A percentile compares a stretch with the other conserved stretches of the same genome.
phyloP scores from a whole-genome alignment of 2,113 vertebrate species.

The Columba livia region DNA sequence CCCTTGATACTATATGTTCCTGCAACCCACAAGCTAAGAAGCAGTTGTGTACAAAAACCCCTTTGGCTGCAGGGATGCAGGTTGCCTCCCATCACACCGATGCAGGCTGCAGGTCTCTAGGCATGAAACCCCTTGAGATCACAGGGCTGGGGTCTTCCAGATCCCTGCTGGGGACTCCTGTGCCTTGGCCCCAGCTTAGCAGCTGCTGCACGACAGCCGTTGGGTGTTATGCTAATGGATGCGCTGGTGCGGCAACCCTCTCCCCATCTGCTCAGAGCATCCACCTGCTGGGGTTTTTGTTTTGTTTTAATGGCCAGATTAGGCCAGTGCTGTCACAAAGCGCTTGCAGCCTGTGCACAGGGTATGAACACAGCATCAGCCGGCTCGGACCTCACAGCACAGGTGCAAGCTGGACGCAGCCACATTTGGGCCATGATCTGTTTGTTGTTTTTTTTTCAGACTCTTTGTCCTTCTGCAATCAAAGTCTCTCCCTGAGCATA shows the following conservation, averaged over 20 bases:
- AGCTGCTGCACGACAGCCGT: conserved; percentile 14
- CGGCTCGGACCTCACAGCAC: background rate
- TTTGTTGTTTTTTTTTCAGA: background rate
- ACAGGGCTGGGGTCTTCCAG: background rate
- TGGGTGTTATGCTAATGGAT: conserved; percentile 62
- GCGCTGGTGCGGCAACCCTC: background rate
- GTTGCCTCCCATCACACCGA: background rate
- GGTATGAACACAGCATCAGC: background rate
- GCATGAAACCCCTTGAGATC: background rate
- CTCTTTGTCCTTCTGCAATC: background rate
- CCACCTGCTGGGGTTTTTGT: conserved; percentile 43
- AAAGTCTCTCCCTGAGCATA: background rate
- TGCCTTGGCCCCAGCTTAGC: background rate
- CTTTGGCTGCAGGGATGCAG: accelerated
- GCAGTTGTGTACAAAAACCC: accelerated
- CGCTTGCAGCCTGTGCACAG: background rate
- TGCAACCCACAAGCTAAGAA: accelerated
- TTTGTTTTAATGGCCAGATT: conserved; percentile 22
- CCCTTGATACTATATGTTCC: accelerated
- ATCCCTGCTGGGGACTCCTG: background rate
- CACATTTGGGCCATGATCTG: accelerated
- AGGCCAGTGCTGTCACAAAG: background rate
- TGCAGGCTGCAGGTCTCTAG: background rate
- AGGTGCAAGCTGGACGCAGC: background rate
- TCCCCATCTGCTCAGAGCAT: conserved; percentile 56